Conservation (phyloP, 2,888 invertebrate species). For the Dynastes maya region DNA sequence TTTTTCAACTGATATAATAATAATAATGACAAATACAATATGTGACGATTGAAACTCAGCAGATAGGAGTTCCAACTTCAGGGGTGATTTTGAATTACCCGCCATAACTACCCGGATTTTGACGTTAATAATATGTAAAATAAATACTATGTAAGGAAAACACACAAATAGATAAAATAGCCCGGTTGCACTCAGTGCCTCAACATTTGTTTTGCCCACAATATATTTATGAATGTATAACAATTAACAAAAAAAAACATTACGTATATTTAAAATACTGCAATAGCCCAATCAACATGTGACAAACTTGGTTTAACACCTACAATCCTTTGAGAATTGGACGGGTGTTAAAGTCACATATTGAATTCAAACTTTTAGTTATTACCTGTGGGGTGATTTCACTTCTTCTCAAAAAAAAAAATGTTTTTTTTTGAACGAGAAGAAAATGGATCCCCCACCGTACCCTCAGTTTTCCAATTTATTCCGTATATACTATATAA, state of each 20-base stretch:
- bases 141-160: constrained; percentile 59
- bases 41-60: background rate
- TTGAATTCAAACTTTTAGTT: constrained; percentile 65
- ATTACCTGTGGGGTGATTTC: constrained; percentile 57
- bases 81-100: background rate
- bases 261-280: constrained; percentile 52
- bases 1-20: background rate
- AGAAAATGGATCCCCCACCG: constrained; percentile 3
- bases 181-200: constrained; percentile 72
- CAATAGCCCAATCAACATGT: constrained; percentile 69
- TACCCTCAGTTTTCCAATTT: constrained; percentile 29
- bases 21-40: background rate
- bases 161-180: constrained; percentile 66
- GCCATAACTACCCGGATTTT: background rate
- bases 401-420: background rate
- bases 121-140: constrained; percentile 54
- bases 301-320: constrained; percentile 51
- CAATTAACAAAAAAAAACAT: constrained; percentile 61
- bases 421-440: no score
- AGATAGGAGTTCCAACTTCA: no score
- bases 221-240: constrained; percentile 54
- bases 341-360: constrained; percentile 56
- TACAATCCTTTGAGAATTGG: constrained; percentile 1
- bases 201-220: constrained; percentile 70
- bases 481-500: constrained; percentile 11